Conservation (phyloP, 2,888 invertebrate genomes). For the Conomelus anceps region DNA sequence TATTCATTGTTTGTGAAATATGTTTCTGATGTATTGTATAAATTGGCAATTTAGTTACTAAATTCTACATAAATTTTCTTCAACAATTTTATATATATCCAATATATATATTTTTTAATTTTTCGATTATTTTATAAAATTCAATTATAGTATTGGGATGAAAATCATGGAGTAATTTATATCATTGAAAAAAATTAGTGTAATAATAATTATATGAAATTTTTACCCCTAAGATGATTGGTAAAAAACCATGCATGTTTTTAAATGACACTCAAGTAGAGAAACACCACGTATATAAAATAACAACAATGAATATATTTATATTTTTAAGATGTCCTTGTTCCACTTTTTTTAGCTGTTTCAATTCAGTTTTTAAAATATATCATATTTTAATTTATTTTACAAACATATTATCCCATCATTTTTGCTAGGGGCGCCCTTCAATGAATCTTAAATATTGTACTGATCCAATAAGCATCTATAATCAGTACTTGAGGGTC, state of each 20-base stretch:
- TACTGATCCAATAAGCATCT: too few species aligned
- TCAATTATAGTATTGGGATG: neutral
- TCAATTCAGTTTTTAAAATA: neutral
- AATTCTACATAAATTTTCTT: neutral
- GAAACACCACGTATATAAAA: neutral
- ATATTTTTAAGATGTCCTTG: neutral
- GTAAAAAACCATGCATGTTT: neutral
- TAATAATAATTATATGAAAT: neutral
- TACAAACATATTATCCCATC: too few species aligned
- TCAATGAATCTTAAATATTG: too few species aligned
- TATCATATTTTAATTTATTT: too few species aligned
- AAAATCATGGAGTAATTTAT: neutral
- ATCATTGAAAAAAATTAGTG: neutral
- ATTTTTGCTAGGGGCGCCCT: too few species aligned
- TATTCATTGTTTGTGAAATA: neutral
- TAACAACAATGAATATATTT: neutral
- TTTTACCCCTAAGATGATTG: neutral
- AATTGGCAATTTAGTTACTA: neutral
- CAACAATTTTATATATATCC: too few species aligned
- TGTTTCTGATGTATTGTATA: neutral
- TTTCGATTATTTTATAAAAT: neutral
- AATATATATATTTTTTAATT: neutral
- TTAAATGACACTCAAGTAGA: neutral
- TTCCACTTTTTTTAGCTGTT: neutral
- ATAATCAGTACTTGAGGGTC: too few species aligned